These are phyloP conservation scores for Pseudomugil gertrudae DNA, from an alignment of 2,797 vertebrate genomes.

Conservation along the genomic window DNA sequence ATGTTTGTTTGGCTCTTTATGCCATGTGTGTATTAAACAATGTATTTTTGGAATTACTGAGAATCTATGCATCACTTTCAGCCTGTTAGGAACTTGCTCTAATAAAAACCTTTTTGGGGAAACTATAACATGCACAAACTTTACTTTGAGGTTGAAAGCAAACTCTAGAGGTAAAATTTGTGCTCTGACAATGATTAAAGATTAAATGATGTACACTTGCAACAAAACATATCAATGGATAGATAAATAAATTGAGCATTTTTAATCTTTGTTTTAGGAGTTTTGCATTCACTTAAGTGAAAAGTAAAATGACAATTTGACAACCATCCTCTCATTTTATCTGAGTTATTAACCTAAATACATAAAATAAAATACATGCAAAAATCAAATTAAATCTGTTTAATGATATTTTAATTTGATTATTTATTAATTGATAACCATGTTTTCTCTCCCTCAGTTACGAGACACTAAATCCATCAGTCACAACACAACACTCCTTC, in stretches of 20 bases:
- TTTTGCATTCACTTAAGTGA: not conserved
- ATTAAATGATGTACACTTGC: no score
- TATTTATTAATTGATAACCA: not conserved
- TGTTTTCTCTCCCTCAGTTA: conserved; percentile 79
- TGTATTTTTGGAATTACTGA: not conserved
- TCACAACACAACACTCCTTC: conserved; percentile 91
- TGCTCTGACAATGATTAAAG: not conserved
- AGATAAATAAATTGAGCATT: no score
- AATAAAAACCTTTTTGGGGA: not conserved
- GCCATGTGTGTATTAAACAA: not conserved
- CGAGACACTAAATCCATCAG: conserved; percentile 94
- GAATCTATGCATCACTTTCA: not conserved
- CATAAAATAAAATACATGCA: conserved; percentile 7
- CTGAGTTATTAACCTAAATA: not conserved
- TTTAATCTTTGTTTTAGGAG: no score
- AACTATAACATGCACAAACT: not conserved
- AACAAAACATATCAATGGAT: no score
- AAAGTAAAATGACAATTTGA: not conserved
- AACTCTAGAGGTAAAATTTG: not conserved
- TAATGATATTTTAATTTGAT: not conserved
- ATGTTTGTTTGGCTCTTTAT: not conserved
- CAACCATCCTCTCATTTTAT: not conserved
- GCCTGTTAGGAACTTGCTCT: not conserved
- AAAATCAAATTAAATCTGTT: not conserved
- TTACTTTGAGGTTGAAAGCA: not conserved